phyloP scores from a whole-genome alignment of 2,113 vertebrate species.

The Odocoileus hemionus region DNA sequence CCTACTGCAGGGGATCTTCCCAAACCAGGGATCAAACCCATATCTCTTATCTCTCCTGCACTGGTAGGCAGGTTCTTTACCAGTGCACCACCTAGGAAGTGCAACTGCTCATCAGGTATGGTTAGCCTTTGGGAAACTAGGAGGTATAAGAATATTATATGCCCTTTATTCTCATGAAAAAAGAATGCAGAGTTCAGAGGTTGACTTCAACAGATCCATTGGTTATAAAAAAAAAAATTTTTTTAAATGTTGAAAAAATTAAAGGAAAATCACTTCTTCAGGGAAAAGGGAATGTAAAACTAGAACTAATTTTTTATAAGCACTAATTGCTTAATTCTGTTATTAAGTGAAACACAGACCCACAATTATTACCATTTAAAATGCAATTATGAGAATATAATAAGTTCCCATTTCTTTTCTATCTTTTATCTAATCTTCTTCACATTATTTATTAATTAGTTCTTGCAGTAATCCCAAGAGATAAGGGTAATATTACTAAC shows the following conservation, averaged over 20 bases:
- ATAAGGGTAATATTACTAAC: slow-evolving; percentile 19
- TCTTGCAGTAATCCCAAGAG: neutral
- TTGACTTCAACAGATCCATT: neutral
- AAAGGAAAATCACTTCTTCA: neutral
- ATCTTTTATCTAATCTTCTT: neutral
- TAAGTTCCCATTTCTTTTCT: slow-evolving; percentile 24
- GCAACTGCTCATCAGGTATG: neutral
- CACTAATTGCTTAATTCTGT: neutral
- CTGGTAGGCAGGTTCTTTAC: neutral
- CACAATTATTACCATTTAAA: slow-evolving; percentile 26
- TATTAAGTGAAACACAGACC: neutral
- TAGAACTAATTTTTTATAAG: slow-evolving; percentile 24
- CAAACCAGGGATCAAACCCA: fast-evolving
- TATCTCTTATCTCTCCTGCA: neutral
- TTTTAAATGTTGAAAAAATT: neutral
- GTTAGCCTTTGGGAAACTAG: neutral
- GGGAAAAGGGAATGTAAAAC: neutral
- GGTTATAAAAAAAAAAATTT: neutral
- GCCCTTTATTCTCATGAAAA: neutral
- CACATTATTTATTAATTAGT: slow-evolving; percentile 58
- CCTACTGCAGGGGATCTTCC: neutral
- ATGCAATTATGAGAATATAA: slow-evolving; percentile 46
- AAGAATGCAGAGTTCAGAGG: neutral
- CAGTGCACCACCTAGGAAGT: neutral
- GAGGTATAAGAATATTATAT: fast-evolving